Evolutionary conservation across 1,140 invertebrate species (phyloP).

Genomic region (Mycetomoellerius zeteki): DNA sequence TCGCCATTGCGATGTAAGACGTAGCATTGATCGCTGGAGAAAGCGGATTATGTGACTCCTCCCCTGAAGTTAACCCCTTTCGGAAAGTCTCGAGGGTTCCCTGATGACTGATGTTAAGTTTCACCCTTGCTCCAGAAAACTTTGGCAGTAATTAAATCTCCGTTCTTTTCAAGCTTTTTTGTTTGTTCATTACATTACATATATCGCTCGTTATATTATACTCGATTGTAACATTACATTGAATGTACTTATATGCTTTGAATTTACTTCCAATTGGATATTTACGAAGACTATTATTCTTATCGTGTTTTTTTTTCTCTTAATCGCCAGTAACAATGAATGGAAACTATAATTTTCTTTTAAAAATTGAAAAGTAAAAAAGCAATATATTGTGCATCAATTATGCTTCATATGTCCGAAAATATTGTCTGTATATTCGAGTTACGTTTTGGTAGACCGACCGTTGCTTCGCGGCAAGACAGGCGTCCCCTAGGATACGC

Average conservation of each 20-base stretch:
- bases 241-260: neutral
- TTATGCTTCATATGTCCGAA: conserved; percentile 59
- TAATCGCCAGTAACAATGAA: neutral
- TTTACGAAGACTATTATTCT: conserved; percentile 19
- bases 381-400: neutral
- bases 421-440: conserved; percentile 60
- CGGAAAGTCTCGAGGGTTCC: conserved; percentile 8
- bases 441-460: conserved; percentile 69
- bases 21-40: conserved; percentile 42
- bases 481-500: conserved; percentile 83
- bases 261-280: neutral
- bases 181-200: conserved; percentile 12
- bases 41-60: conserved; percentile 33
- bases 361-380: conserved; percentile 3
- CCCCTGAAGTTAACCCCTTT: conserved; percentile 29
- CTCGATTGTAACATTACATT: neutral
- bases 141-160: conserved; percentile 48
- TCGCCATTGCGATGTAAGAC: neutral
- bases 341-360: neutral
- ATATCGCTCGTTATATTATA: too few relatives aligned
- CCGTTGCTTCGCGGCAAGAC: conserved; percentile 71
- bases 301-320: neutral
- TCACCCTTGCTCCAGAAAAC: conserved; percentile 46
- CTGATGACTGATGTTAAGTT: conserved; percentile 49
- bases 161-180: neutral